Base-by-base conservation (phyloP, 2,797 vertebrate genomes). In the Taenioides sp. region DNA sequence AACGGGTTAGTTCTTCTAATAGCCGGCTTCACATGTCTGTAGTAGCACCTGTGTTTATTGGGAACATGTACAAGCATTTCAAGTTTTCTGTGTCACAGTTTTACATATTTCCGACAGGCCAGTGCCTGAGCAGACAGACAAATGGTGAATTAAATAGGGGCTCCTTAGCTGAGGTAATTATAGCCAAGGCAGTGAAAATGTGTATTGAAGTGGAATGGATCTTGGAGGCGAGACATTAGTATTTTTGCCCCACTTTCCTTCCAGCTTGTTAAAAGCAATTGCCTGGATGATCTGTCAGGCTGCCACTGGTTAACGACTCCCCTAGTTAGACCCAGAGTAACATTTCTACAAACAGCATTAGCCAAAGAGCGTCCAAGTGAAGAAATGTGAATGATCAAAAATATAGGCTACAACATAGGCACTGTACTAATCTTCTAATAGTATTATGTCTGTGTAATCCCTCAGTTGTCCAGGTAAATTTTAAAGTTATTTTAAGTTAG, bases 201-300 rank as follows among this genome's bases (percentile, higher is more conserved):
- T 82, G 80, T 84, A 86, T 86, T 86, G 78, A 83, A 86, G 79
- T 77, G 81, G 84, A 91, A 91, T 88, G 84, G 89, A 93, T 90
- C 73, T 64, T 43, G 84, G 86, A 90, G 85, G 87, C 73, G 71
- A 87, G 67, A 90, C 85, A 90, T 92, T 85, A 89, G 89, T 93
- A 89, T 91, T 92, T 91, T 85, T 90, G 90, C 79, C 88, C 91
- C 84, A 92, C 85, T 92, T 93, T 92, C 83, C 84, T n/a, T 86
- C 62, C 77, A 88, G 90, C 91, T 92, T 91, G 91, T 93, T 94
- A 92, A 93, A 93, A 91, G 85, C 89, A 92, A 90, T 94, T 89
- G 92, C 93, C 88, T 87, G 81, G 84, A 88, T 89, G 88, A 93
- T 93, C 90, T 91, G 89, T 93, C 91, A 93, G 80, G 80, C 64